Evolutionary conservation across 2,797 vertebrate species (phyloP).

Genomic region (Megaceryle alcyon): DNA sequence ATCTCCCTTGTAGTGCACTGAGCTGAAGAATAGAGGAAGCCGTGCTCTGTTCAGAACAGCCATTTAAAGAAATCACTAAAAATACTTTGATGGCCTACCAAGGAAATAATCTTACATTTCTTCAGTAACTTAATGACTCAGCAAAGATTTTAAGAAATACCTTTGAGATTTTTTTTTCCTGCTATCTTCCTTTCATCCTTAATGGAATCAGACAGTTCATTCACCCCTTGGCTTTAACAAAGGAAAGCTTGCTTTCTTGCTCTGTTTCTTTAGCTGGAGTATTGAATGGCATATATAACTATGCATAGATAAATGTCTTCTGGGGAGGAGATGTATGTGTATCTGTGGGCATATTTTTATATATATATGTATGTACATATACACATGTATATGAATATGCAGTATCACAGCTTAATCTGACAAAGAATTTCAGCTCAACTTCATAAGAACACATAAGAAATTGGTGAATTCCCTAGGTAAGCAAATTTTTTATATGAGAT

Average conservation of each 20-base stretch:
- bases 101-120: slow-evolving; percentile 13
- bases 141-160: slow-evolving; percentile 10
- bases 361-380: accelerated
- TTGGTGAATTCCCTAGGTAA: neutral
- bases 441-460: neutral
- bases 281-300: neutral
- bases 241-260: neutral
- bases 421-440: neutral
- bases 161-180: slow-evolving; percentile 25
- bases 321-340: accelerated
- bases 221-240: neutral
- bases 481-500: neutral
- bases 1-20: neutral
- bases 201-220: slow-evolving; percentile 12
- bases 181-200: slow-evolving; percentile 27
- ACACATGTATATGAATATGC: neutral
- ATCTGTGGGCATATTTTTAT: neutral
- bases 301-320: neutral
- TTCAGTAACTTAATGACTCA: slow-evolving; percentile 8
- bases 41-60: neutral
- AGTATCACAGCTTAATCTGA: neutral
- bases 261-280: neutral
- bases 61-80: slow-evolving; percentile 1
- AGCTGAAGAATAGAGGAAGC: neutral
- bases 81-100: neutral